A percentile compares a stretch with the other conserved stretches of the same genome.
Evolutionary conservation across 30 jellyfish, hydroid and myxozoan species (phyloP).

Genomic region (Phacellophora camtschatica): DNA sequence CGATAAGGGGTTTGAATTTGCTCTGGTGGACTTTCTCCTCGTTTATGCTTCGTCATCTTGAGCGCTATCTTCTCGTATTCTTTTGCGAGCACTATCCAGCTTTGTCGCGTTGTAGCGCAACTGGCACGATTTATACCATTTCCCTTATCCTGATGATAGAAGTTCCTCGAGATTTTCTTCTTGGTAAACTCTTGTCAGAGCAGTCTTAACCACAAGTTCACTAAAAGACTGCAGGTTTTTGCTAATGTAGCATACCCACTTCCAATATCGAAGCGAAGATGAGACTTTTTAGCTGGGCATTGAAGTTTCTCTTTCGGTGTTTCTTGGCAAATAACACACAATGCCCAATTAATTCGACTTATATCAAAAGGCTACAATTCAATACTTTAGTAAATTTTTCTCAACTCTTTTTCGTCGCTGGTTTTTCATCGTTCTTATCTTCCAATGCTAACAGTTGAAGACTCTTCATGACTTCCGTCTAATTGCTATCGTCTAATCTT

Average conservation of each 20-base stretch:
- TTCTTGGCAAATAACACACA: conserved; percentile 46
- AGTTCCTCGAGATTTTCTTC: conserved; percentile 4
- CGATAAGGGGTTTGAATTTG: too few species aligned
- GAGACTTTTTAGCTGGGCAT: conserved; percentile 46
- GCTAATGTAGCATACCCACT: conserved; percentile 41
- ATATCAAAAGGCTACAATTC: too few species aligned
- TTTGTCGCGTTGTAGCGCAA: neutral
- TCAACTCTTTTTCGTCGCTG: too few species aligned
- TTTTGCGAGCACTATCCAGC: conserved; percentile 44
- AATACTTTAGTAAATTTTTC: too few species aligned
- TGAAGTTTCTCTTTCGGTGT: conserved; percentile 25
- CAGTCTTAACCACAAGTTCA: conserved; percentile 11
- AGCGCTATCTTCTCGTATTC: conserved; percentile 8
- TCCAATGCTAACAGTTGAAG: too few species aligned
- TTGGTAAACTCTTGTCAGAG: neutral
- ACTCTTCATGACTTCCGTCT: too few species aligned
- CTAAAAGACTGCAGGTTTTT: conserved; percentile 21
- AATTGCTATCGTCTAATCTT: too few species aligned
- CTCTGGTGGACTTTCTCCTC: too few species aligned
- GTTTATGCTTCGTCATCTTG: conserved; percentile 6
- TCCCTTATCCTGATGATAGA: conserved; percentile 20
- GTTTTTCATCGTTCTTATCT: too few species aligned
- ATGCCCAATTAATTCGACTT: conserved; percentile 30
- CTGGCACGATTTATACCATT: conserved; percentile 34
- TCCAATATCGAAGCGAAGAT: conserved; percentile 31